Base-by-base conservation (phyloP, 2,888 invertebrate genomes). In the Camponotus fellah region DNA sequence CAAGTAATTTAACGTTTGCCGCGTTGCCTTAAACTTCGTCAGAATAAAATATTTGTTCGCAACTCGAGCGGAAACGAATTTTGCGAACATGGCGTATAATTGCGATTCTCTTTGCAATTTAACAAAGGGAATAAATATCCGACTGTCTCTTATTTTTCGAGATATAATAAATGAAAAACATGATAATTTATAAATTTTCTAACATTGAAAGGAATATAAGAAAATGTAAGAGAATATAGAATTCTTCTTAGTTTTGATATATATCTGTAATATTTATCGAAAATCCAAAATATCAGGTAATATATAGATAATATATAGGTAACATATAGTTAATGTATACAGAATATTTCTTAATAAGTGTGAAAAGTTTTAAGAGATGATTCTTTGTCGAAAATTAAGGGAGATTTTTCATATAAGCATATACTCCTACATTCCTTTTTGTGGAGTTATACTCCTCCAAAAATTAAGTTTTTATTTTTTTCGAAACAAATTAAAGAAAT, bases 1-100 rank as follows among this genome's bases (percentile, higher is more conserved):
- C 71, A 62, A 71, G 71, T 80, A 71, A 17, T 71, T 8, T 2
- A 34, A 69, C 60, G 17, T 40, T 76, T 66, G 40, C 53, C 14
- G 1, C 6, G 14, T 46, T 46, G 17, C 46, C 32, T 43, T 60
- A 79, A 69, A 79, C 56, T 60, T n/a, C 32, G 60, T 34, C 21
- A n/a, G 46, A 71, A 79, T 69, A 69, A 60, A 60, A 62, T 46
- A 60, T 69, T 60, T 10, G 32, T n/a, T 40, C 6, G 60, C 10
- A 49, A 49, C 17, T 69, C 46, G 17, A 34, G n/a, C 17, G 46
- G 8, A 80, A 62, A 37, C 46, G 3, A 69, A 46, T 32, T 80
- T 71, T 21, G 43, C 21, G 14, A 68, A 14, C 21, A n/a, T 17
- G 32, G 14, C n/a, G 46, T 14, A 12, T 60, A 79, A 49, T 79